Evolutionary conservation across 2,888 invertebrate species (phyloP).

Genomic region (Metellina segmentata): DNA sequence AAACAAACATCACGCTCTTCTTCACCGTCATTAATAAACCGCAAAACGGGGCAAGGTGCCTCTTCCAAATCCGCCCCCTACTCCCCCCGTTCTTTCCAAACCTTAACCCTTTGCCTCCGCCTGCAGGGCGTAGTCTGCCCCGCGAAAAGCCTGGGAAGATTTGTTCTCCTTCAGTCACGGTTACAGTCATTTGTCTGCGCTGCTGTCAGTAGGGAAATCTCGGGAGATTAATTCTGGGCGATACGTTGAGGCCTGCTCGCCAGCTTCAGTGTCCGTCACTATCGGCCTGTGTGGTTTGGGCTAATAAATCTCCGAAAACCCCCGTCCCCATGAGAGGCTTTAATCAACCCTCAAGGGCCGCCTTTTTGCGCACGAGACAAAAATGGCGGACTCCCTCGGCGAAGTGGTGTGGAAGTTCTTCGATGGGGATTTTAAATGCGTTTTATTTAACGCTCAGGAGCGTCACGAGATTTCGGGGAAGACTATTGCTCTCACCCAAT

Average conservation of each 20-base stretch:
- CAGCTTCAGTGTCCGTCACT: slow-evolving; percentile 67
- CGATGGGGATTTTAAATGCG: background rate
- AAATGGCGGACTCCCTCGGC: slow-evolving; percentile 27
- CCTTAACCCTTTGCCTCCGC: slow-evolving; percentile 67
- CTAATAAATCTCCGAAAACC: slow-evolving; percentile 60
- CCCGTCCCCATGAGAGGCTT: slow-evolving; percentile 38
- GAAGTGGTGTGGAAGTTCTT: background rate
- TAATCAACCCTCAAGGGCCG: slow-evolving; percentile 46
- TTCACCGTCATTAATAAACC: slow-evolving; percentile 72
- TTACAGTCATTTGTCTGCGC: slow-evolving; percentile 70
- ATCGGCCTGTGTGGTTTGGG: slow-evolving; percentile 67
- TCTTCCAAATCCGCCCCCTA: background rate
- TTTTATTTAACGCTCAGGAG: too few relatives aligned
- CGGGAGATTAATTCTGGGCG: slow-evolving; percentile 68
- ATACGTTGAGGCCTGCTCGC: slow-evolving; percentile 51
- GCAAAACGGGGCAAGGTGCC: slow-evolving; percentile 34
- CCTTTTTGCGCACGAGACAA: slow-evolving; percentile 47
- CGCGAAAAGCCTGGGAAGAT: slow-evolving; percentile 58
- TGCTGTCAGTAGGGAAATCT: slow-evolving; percentile 68
- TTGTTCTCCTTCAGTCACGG: slow-evolving; percentile 71
- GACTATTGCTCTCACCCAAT: too few relatives aligned
- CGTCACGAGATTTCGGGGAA: too few relatives aligned
- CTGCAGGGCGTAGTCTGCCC: slow-evolving; percentile 62
- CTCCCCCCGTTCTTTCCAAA: slow-evolving; percentile 22
- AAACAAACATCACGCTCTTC: slow-evolving; percentile 66